These are phyloP conservation scores for Sylvietta virens DNA, from an alignment of 2,113 vertebrate species.

Conservation along the genomic window DNA sequence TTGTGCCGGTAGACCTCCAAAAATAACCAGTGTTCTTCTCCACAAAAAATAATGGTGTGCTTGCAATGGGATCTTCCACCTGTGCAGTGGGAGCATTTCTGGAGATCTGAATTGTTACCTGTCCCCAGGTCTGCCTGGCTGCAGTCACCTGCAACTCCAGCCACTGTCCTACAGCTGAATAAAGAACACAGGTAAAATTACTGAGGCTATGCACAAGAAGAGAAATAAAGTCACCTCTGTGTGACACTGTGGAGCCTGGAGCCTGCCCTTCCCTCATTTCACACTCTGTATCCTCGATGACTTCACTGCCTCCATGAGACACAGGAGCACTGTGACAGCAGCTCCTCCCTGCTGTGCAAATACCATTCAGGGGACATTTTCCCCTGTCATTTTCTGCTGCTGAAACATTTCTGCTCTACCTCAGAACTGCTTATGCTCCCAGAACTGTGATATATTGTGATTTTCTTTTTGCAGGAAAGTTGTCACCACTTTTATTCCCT, in stretches of 20 bases:
- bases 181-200: neutral
- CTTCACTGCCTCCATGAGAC: neutral
- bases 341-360: neutral
- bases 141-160: neutral
- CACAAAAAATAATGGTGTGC: neutral
- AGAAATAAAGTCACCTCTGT: neutral
- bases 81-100: neutral
- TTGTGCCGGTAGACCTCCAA: neutral
- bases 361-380: neutral
- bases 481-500: neutral
- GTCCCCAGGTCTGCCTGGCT: neutral
- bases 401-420: slow-evolving; percentile 16
- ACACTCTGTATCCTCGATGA: neutral
- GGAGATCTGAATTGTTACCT: neutral
- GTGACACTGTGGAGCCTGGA: neutral
- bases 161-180: neutral
- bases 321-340: neutral
- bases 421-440: neutral
- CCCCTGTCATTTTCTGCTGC: neutral
- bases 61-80: neutral
- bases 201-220: neutral
- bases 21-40: neutral
- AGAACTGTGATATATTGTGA: neutral
- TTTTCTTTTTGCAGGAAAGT: neutral
- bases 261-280: neutral